These are phyloP conservation scores for Adelphocoris suturalis DNA, from an alignment of 2,888 invertebrate species.

Conservation along the genomic window DNA sequence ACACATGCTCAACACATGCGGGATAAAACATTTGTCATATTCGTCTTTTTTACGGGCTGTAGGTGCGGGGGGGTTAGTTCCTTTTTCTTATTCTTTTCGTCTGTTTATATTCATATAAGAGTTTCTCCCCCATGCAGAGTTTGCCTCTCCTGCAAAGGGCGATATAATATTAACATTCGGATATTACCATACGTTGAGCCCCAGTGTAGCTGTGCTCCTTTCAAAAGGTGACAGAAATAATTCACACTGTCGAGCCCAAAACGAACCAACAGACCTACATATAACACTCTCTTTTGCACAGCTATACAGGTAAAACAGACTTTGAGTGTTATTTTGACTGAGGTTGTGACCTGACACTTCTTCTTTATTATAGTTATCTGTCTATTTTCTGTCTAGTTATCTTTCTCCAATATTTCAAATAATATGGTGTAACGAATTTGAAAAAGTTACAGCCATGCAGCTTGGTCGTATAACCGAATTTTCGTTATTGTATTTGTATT, in stretches of 20 bases:
- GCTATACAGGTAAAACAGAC: no score
- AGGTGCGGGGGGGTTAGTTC: neutral
- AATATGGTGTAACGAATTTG: no score
- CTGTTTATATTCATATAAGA: conserved; percentile 52
- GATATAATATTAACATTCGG: conserved; percentile 48
- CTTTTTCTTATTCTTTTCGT: conserved; percentile 47
- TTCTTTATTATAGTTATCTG: no score
- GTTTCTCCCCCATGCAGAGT: conserved; percentile 52
- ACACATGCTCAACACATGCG: conserved; percentile 65
- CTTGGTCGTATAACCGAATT: no score
- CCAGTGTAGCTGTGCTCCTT: neutral
- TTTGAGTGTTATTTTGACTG: no score
- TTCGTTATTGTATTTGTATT: no score
- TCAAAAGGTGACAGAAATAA: neutral
- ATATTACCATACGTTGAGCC: neutral
- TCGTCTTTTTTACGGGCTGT: conserved; percentile 2
- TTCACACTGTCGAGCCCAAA: neutral
- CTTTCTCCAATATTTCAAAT: no score
- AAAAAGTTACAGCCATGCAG: no score
- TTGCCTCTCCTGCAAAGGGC: conserved; percentile 52
- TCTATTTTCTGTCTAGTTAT: no score
- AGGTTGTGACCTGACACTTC: no score
- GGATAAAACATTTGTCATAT: conserved; percentile 63
- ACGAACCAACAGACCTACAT: no score
- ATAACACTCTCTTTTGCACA: no score